Base-by-base conservation (phyloP, 2,888 invertebrate genomes). In the Drosophila formosana region DNA sequence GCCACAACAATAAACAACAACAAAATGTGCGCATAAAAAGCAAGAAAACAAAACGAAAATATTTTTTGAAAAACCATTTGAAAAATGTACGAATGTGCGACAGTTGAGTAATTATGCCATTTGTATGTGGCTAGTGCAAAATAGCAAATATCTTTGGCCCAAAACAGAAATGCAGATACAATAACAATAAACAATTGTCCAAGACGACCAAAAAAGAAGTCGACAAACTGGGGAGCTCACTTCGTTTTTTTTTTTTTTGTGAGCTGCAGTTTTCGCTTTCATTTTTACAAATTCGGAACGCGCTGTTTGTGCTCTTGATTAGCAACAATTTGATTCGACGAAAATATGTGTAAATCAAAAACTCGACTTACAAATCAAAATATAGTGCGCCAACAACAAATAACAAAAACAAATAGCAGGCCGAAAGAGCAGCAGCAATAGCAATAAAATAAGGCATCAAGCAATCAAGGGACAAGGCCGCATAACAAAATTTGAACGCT, bases 251-350 rank as follows among this genome's bases (percentile, higher is more conserved):
- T 2, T 1, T 32, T 9, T 34, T 34, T 9, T 11, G 9, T 37
- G 4, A 32, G 39, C 60, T 51, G 49, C 52, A 62, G 47, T 63
- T 58, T 47, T 58, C 78, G 80, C 83, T 83, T 83, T 83, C 89
- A 75, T 88, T 86, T 83, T 83, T 56, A 63, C 56, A 71, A 66
- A 74, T 70, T 66, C 46, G 57, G 67, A 61, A 32, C 62, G 64
- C 64, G 63, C 49, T 85, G 61, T 80, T 82, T 85, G 75, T 51
- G 28, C 66, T 63, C 49, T 45, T 57, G 47, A 86, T 83, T 86
- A 86, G 52, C 86, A 72, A 63, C 73, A 82, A 73, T 66, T 76
- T 73, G 23, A 53, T 47, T 39, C 41, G 34, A 4, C 7, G 6
- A 30, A 52, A 34, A 68, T 65, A 71, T 61, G 82, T 84, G 82